Evolutionary conservation across 2,797 vertebrate genomes (phyloP).

Genomic region (Acanthurus tractus): DNA sequence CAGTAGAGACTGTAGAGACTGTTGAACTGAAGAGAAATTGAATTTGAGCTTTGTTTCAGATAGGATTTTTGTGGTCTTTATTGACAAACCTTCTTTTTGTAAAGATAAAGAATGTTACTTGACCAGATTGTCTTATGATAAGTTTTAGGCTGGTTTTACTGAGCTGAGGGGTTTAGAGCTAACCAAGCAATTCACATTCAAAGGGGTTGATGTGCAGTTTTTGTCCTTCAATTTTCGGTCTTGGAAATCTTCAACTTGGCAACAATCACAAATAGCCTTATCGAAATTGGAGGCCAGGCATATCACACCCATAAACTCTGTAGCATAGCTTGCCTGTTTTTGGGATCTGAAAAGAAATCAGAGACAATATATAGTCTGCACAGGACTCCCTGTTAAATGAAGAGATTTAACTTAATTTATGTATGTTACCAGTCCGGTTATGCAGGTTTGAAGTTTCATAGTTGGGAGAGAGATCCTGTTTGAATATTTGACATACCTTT

Average conservation of each 20-base stretch:
- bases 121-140: background rate
- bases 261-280: background rate
- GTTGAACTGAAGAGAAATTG: background rate
- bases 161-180: background rate
- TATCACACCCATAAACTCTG: background rate
- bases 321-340: background rate
- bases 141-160: constrained; percentile 11
- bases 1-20: background rate
- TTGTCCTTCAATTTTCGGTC: background rate
- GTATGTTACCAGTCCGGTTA: background rate
- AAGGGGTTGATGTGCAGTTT: background rate
- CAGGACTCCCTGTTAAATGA: background rate
- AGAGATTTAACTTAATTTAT: background rate
- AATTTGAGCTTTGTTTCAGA: background rate
- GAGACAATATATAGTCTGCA: background rate
- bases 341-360: background rate
- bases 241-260: background rate
- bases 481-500: background rate
- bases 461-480: background rate
- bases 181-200: background rate
- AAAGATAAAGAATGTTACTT: constrained; percentile 14
- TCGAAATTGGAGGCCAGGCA: constrained; percentile 5
- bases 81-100: constrained; percentile 3
- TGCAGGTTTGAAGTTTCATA: background rate
- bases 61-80: constrained; percentile 13